Conservation (phyloP, 2,888 invertebrate species). For the Synanthedon andrenaeformis region DNA sequence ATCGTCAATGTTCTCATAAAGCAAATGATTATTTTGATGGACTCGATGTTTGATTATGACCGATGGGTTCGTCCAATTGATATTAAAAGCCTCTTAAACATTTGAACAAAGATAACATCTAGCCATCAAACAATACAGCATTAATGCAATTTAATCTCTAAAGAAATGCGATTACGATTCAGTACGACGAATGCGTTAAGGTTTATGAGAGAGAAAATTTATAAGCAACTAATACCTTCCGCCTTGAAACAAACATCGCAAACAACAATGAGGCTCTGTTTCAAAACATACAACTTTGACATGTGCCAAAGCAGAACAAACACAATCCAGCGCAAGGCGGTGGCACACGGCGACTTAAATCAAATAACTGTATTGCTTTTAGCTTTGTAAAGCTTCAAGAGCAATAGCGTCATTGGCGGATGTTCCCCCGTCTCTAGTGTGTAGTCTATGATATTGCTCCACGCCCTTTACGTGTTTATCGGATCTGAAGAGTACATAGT, state of each 20-base stretch:
- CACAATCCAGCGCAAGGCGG: slow-evolving; percentile 63
- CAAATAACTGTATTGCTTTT: slow-evolving; percentile 71
- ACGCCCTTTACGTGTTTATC: slow-evolving; percentile 66
- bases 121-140: background rate
- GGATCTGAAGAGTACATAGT: slow-evolving; percentile 37
- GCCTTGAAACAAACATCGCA: slow-evolving; percentile 43
- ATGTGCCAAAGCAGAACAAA: slow-evolving; percentile 69
- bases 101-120: background rate
- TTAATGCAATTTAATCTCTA: background rate
- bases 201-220: background rate
- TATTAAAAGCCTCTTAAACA: background rate
- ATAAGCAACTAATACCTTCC: slow-evolving; percentile 37
- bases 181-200: no score
- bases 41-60: slow-evolving; percentile 27
- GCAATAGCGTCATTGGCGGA: slow-evolving; percentile 65
- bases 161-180: no score
- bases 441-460: slow-evolving; percentile 69
- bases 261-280: slow-evolving; percentile 54
- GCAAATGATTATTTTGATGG: slow-evolving; percentile 56
- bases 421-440: slow-evolving; percentile 59
- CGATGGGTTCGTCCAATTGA: background rate
- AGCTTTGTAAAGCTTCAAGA: slow-evolving; percentile 69
- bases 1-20: slow-evolving; percentile 37
- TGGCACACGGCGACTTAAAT: slow-evolving; percentile 66
- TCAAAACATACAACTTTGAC: slow-evolving; percentile 69